Conservation (phyloP, 2,113 vertebrate genomes). For the Callospermophilus lateralis region DNA sequence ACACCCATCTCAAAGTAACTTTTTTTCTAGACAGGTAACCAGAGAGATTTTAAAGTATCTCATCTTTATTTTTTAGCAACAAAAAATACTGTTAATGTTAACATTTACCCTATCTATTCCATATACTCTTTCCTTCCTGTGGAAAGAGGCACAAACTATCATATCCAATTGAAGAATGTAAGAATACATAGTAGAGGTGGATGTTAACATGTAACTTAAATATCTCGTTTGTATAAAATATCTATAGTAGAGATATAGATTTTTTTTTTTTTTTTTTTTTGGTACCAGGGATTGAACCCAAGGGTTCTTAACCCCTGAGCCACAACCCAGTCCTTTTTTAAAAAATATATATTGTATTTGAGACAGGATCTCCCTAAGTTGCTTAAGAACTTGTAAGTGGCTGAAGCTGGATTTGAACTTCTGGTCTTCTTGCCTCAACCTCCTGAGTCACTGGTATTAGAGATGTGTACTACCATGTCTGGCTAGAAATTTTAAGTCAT, state of each 20-base stretch:
- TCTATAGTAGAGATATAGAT: background rate
- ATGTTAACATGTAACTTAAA: slow-evolving; percentile 12
- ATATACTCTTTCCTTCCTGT: background rate
- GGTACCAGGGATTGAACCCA: no score
- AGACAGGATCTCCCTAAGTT: no score
- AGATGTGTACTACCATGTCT: no score
- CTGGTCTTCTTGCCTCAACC: no score
- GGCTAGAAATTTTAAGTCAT: background rate
- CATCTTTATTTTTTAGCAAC: background rate
- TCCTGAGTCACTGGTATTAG: no score
- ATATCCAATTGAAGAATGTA: background rate
- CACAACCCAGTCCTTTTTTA: no score
- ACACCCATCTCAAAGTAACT: background rate
- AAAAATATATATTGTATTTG: no score
- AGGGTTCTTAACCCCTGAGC: no score
- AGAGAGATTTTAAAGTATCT: slow-evolving; percentile 1
- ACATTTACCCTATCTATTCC: background rate
- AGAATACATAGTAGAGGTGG: background rate
- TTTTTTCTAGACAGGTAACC: background rate
- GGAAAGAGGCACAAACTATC: background rate
- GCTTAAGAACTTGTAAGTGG: no score
- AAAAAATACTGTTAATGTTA: slow-evolving; percentile 22
- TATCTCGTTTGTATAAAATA: background rate
- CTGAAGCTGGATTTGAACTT: no score
- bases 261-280: slow-evolving; percentile 4